Conservation (phyloP, 2,113 vertebrate species). For the Sphyrna mokarran region DNA sequence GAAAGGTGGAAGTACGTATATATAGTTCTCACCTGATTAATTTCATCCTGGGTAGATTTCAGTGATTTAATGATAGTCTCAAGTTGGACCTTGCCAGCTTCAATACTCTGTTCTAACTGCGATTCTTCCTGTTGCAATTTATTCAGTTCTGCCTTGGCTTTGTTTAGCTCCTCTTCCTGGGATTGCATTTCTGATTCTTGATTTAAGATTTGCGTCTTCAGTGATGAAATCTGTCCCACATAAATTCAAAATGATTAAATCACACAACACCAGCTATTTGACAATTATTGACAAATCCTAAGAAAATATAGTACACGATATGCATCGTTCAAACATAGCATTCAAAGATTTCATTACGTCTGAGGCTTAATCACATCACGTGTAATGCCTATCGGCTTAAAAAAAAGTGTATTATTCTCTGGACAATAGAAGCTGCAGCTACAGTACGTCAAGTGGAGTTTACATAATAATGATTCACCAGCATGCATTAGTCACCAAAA, state of each 20-base stretch:
- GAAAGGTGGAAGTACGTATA: background rate
- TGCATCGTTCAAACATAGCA: background rate
- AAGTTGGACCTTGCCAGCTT: constrained; percentile 84
- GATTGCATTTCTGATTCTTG: constrained; percentile 86
- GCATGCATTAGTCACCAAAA: background rate
- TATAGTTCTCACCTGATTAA: constrained; percentile 74
- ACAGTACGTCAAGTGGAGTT: background rate
- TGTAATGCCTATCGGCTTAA: background rate
- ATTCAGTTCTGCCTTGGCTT: constrained; percentile 79
- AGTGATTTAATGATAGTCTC: constrained; percentile 94
- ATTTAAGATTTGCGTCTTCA: constrained; percentile 87
- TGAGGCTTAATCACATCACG: background rate
- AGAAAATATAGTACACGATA: background rate
- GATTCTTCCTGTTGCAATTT: constrained; percentile 86
- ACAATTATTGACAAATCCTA: background rate
- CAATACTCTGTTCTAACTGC: constrained; percentile 90
- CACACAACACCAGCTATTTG: background rate
- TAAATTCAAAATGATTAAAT: background rate
- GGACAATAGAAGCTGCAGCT: background rate
- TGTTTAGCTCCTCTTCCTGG: constrained; percentile 87
- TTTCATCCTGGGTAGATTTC: constrained; percentile 90
- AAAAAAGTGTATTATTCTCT: background rate
- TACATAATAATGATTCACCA: background rate
- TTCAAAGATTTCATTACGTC: background rate
- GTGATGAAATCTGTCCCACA: constrained; percentile 71